Percentiles rank a stretch among this genome's conserved stretches.
phyloP scores from a whole-genome alignment of 2,113 vertebrate genomes.

The Micronycteris hirsuta region DNA sequence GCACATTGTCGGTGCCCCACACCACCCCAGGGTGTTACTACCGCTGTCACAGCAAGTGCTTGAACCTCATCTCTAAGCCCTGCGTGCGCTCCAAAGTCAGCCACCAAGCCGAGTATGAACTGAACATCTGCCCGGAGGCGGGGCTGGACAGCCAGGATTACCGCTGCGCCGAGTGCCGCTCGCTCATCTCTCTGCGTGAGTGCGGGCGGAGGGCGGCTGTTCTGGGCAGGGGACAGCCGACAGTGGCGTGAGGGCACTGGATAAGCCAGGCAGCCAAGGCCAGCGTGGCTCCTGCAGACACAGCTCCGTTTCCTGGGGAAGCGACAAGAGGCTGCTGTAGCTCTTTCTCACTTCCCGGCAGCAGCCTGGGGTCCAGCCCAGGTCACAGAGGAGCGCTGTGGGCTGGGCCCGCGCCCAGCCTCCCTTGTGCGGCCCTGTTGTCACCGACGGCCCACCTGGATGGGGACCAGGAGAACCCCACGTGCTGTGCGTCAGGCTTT shows the following conservation, averaged over 20 bases:
- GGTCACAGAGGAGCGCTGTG: fast-evolving
- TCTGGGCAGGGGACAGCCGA: background rate
- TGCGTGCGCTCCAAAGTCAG: conserved; percentile 97
- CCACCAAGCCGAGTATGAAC: conserved; percentile 95
- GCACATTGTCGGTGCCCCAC: fast-evolving
- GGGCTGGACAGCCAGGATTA: conserved; percentile 97
- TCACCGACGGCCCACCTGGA: background rate
- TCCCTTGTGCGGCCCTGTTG: fast-evolving
- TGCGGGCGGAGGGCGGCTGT: background rate
- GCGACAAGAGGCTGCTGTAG: fast-evolving
- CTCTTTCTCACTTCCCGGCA: fast-evolving
- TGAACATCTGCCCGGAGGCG: conserved; percentile 95
- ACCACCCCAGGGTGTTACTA: conserved; percentile 93
- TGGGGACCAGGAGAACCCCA: background rate
- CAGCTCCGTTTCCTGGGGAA: background rate
- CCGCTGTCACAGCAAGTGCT: conserved; percentile 97
- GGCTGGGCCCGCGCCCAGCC: too few relatives aligned
- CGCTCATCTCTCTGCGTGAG: conserved; percentile 94
- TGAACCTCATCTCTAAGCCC: conserved; percentile 93
- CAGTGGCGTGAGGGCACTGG: background rate
- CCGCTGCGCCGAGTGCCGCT: conserved; percentile 93
- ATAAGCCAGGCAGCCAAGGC: fast-evolving
- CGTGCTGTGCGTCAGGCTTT: fast-evolving
- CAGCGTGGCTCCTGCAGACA: background rate
- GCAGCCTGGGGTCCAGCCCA: too few relatives aligned